Evolutionary conservation across 1,140 invertebrate species (phyloP).

Genomic region (Tenebrio molitor): DNA sequence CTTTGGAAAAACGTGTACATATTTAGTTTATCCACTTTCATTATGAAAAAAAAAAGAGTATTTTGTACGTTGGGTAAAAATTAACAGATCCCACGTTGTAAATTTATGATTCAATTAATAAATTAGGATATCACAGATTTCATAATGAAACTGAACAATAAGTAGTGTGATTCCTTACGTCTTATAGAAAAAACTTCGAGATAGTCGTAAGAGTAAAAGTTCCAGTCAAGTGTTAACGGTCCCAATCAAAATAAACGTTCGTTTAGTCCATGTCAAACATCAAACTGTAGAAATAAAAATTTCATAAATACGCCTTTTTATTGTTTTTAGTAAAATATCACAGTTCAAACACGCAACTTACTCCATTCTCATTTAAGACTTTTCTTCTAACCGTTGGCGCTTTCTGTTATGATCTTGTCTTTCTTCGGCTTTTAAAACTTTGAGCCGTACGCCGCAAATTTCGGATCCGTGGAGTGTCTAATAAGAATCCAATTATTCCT

Average conservation of each 20-base stretch:
- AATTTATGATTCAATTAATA: too few species aligned
- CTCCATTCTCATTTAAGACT: slow-evolving; percentile 1
- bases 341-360: slow-evolving; percentile 18
- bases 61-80: too few species aligned
- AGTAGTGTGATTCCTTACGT: too few species aligned
- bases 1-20: too few species aligned
- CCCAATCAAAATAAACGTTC: slow-evolving; percentile 3
- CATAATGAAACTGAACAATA: too few species aligned
- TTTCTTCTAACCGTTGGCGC: slow-evolving; percentile 59
- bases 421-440: slow-evolving; percentile 93
- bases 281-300: slow-evolving; percentile 32
- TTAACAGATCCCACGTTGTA: too few species aligned
- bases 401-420: slow-evolving; percentile 72
- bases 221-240: slow-evolving; percentile 12
- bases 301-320: slow-evolving; percentile 16
- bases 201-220: too few species aligned
- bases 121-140: too few species aligned
- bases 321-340: slow-evolving; percentile 40
- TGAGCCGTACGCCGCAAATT: slow-evolving; percentile 84
- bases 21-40: too few species aligned
- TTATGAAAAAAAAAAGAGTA: too few species aligned
- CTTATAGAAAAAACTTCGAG: too few species aligned
- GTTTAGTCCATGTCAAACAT: slow-evolving; percentile 38
- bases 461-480: slow-evolving; percentile 85
- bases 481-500: slow-evolving; percentile 32